Percentiles rank a stretch among this genome's conserved stretches.
These are phyloP conservation scores for Leptinotarsa juncta DNA, from an alignment of 2,888 invertebrate genomes.

Conservation along the genomic window DNA sequence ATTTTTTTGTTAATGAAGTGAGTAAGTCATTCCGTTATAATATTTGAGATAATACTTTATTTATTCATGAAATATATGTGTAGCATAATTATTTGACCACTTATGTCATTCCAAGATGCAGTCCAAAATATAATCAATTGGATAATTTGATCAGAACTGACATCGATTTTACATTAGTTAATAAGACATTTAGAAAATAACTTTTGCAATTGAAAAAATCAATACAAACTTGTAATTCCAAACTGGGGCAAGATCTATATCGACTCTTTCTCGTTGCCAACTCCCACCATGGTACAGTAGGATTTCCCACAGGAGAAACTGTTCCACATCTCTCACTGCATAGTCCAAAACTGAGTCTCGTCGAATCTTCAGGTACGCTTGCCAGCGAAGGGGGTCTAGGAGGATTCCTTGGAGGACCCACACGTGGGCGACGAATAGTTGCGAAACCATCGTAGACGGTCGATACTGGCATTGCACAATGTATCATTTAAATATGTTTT, in stretches of 20 bases:
- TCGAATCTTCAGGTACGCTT: constrained; percentile 67
- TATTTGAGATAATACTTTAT: too few relatives aligned
- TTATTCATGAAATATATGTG: too few relatives aligned
- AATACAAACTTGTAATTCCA: constrained; percentile 66
- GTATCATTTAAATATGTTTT: constrained; percentile 31
- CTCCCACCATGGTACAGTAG: constrained; percentile 90
- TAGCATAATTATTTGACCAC: too few relatives aligned
- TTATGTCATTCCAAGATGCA: too few relatives aligned
- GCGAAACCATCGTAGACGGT: constrained; percentile 89
- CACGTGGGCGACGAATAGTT: constrained; percentile 77
- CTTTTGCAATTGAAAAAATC: not conserved
- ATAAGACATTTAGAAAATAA: too few relatives aligned
- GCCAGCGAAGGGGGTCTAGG: constrained; percentile 64
- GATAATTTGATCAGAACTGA: too few relatives aligned
- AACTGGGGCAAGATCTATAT: constrained; percentile 84
- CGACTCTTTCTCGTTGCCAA: constrained; percentile 82
- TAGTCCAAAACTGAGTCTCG: constrained; percentile 22
- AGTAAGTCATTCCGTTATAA: too few relatives aligned
- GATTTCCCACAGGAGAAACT: constrained; percentile 65
- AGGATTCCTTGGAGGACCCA: constrained; percentile 60
- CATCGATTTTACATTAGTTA: too few relatives aligned
- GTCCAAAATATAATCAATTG: too few relatives aligned
- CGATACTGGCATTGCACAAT: constrained; percentile 59
- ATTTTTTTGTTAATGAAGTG: too few relatives aligned
- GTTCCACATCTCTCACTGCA: constrained; percentile 33